These are phyloP conservation scores for Cotesia congregata DNA, from an alignment of 2,888 invertebrate species.

Conservation along the genomic window DNA sequence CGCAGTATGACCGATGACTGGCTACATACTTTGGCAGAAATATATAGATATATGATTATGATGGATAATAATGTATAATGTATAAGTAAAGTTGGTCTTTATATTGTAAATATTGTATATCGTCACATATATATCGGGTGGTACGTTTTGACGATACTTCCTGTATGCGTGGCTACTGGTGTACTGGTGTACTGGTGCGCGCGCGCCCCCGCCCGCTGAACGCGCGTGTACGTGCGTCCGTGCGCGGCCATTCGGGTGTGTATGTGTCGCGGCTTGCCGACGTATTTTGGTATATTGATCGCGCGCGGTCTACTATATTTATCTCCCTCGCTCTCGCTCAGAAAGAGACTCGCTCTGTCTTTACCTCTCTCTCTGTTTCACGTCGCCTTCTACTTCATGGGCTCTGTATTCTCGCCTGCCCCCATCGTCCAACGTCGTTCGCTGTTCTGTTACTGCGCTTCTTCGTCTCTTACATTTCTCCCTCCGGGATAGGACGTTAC, in stretches of 20 bases:
- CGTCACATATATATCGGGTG: slow-evolving; percentile 40
- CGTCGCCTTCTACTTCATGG: slow-evolving; percentile 41
- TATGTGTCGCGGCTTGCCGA: slow-evolving; percentile 64
- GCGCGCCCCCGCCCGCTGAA: slow-evolving; percentile 45
- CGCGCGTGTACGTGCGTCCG: slow-evolving; percentile 50
- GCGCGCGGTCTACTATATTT: slow-evolving; percentile 67
- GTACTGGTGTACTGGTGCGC: slow-evolving; percentile 44
- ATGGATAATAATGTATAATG: background rate
- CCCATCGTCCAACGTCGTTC: slow-evolving; percentile 46
- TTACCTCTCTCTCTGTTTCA: slow-evolving; percentile 56
- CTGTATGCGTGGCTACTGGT: slow-evolving; percentile 50
- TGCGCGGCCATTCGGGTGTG: slow-evolving; percentile 37
- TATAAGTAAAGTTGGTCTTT: slow-evolving; percentile 11
- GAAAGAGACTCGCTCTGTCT: slow-evolving; percentile 53
- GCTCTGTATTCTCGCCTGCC: slow-evolving; percentile 44
- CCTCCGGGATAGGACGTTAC: slow-evolving; percentile 20
- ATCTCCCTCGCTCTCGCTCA: slow-evolving; percentile 50
- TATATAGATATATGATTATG: background rate
- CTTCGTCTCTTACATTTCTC: slow-evolving; percentile 41
- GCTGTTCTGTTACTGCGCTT: slow-evolving; percentile 39
- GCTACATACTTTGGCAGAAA: too few species aligned
- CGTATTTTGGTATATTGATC: slow-evolving; percentile 71
- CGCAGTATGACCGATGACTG: too few species aligned
- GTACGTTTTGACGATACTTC: slow-evolving; percentile 52
- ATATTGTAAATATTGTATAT: slow-evolving; percentile 37